Percentiles rank a stretch among this genome's conserved stretches.
Conservation (phyloP, 2,797 vertebrate genomes). For the Chrysocyon brachyurus region DNA sequence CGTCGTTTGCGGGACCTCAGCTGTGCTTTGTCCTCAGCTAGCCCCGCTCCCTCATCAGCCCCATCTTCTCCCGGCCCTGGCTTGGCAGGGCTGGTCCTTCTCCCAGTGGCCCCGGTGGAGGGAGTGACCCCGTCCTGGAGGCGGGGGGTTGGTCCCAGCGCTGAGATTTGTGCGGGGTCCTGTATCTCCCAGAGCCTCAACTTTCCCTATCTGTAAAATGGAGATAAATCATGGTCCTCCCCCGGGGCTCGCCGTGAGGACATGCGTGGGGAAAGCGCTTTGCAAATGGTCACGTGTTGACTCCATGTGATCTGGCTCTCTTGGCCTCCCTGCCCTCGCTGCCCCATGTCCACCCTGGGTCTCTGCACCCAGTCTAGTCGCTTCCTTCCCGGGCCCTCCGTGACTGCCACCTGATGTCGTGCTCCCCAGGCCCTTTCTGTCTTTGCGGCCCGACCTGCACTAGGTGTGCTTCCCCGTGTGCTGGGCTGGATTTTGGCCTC, state of each 20-base stretch:
- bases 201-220: neutral
- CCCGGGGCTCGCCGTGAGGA: rapidly evolving
- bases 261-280: rapidly evolving
- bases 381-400: neutral
- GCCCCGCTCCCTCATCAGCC: too few relatives aligned
- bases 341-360: rapidly evolving
- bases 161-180: neutral
- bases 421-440: neutral
- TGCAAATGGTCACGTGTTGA: neutral
- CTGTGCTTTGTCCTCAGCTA: too few relatives aligned
- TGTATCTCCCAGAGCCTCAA: neutral
- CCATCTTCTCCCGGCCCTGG: neutral
- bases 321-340: rapidly evolving
- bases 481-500: too few relatives aligned
- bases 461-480: neutral
- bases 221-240: neutral
- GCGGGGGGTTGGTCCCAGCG: neutral
- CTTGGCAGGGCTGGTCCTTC: neutral
- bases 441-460: neutral
- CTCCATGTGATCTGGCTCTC: neutral
- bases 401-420: rapidly evolving
- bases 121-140: neutral
- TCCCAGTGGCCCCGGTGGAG: neutral
- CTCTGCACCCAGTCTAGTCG: rapidly evolving
- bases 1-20: too few relatives aligned